Conservation (phyloP, 2,113 vertebrate species). For the Zosterops borbonicus region DNA sequence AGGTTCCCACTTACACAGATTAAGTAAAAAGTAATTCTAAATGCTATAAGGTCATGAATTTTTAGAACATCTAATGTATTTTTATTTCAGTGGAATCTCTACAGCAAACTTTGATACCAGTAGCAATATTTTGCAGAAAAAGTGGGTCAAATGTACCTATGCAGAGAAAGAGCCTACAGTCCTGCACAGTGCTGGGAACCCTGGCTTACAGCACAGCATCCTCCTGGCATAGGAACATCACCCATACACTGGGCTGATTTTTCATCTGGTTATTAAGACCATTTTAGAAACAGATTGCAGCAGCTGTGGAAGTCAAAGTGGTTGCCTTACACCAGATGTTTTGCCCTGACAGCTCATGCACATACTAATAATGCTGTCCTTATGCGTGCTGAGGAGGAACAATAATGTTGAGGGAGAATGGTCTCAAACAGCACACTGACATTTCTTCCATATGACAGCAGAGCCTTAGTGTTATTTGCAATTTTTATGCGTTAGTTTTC, state of each 20-base stretch:
- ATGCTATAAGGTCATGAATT: neutral
- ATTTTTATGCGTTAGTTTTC: neutral
- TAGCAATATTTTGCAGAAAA: neutral
- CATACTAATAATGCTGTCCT: neutral
- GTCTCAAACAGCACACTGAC: neutral
- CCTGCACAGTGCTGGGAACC: neutral
- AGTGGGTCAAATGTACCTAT: neutral
- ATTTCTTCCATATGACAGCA: neutral
- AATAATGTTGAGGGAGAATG: neutral
- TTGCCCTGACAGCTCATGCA: conserved; percentile 16
- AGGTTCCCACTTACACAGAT: neutral
- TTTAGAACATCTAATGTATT: neutral
- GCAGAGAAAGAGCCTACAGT: neutral
- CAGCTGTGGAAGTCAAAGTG: conserved; percentile 3
- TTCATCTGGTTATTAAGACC: neutral
- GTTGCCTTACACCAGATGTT: conserved; percentile 14
- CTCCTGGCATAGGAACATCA: neutral
- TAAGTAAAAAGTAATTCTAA: neutral
- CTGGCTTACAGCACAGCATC: neutral
- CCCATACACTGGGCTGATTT: neutral
- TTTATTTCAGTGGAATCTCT: neutral
- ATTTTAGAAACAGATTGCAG: conserved; percentile 2
- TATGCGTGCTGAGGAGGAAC: neutral
- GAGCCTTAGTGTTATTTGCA: neutral
- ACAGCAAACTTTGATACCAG: neutral